Conservation (phyloP, 1,140 invertebrate genomes). For the Cyclargus thomasi region DNA sequence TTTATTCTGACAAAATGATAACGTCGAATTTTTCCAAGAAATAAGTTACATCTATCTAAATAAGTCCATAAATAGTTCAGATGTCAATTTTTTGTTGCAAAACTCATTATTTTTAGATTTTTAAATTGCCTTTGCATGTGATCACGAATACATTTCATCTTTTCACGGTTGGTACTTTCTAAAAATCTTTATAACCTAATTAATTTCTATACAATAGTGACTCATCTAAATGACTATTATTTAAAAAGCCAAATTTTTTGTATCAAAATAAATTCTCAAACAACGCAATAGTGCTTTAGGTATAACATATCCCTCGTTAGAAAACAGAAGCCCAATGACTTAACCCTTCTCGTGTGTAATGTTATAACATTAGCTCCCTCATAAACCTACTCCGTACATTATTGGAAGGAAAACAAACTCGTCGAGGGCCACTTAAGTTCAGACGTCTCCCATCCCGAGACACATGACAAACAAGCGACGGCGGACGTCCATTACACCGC, state of each 20-base stretch:
- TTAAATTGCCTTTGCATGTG: not conserved
- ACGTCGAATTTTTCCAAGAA: too few species aligned
- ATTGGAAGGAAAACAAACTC: constrained; percentile 57
- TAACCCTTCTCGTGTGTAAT: not conserved
- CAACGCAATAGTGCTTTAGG: not conserved
- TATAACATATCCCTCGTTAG: not conserved
- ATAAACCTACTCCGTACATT: constrained; percentile 35
- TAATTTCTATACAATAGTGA: too few species aligned
- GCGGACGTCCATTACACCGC: not conserved
- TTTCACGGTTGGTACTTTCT: too few species aligned
- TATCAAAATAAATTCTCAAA: not conserved
- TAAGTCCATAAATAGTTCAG: not conserved
- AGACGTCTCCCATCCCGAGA: constrained; percentile 31
- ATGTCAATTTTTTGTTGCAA: not conserved
- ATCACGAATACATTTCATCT: too few species aligned
- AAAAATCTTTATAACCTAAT: not conserved
- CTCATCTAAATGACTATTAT: too few species aligned
- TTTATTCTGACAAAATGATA: too few species aligned
- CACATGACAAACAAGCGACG: constrained; percentile 27
- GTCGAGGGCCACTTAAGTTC: constrained; percentile 46
- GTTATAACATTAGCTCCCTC: constrained; percentile 6
- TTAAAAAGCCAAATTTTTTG: too few species aligned
- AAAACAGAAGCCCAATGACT: not conserved
- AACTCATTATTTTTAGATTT: not conserved
- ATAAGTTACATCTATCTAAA: not conserved